Percentiles rank a stretch among this genome's conserved stretches.
phyloP scores from a whole-genome alignment of 1,140 invertebrate genomes.

The Cheumatopsyche charites region DNA sequence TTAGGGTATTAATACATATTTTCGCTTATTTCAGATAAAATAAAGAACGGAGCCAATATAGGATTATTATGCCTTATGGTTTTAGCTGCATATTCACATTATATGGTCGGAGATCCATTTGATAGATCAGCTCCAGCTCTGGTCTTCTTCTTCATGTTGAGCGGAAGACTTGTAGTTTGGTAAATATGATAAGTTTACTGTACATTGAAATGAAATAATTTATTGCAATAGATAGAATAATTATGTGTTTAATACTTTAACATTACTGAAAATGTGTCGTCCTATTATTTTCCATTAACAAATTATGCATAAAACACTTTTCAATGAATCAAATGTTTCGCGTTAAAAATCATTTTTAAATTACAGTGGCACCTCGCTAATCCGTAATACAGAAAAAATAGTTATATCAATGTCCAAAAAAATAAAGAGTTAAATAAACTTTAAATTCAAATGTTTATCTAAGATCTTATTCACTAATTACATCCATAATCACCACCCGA shows the following conservation, averaged over 20 bases:
- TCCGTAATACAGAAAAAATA: too few relatives aligned
- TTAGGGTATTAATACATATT: too few relatives aligned
- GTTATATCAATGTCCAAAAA: too few relatives aligned
- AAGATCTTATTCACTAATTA: too few relatives aligned
- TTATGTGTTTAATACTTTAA: neutral
- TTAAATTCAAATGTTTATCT: too few relatives aligned
- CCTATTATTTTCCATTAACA: slow-evolving; percentile 4
- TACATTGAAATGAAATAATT: neutral
- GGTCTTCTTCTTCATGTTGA: slow-evolving; percentile 96
- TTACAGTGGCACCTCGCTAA: too few relatives aligned
- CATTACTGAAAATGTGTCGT: neutral
- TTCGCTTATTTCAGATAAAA: slow-evolving; percentile 68
- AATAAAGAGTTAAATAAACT: too few relatives aligned
- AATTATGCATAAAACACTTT: too few relatives aligned
- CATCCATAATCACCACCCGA: too few relatives aligned
- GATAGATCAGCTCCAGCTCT: slow-evolving; percentile 91
- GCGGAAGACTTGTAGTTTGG: slow-evolving; percentile 84
- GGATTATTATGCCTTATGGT: slow-evolving; percentile 82
- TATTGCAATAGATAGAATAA: neutral
- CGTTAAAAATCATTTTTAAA: too few relatives aligned
- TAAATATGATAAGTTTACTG: slow-evolving; percentile 50
- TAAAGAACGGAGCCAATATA: slow-evolving; percentile 88
- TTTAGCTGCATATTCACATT: slow-evolving; percentile 90
- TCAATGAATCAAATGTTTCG: too few relatives aligned
- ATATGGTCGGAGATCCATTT: slow-evolving; percentile 90